A percentile compares a stretch with the other conserved stretches of the same genome.
phyloP scores from a whole-genome alignment of 2,113 vertebrate genomes.

The Catharus bicknelli region DNA sequence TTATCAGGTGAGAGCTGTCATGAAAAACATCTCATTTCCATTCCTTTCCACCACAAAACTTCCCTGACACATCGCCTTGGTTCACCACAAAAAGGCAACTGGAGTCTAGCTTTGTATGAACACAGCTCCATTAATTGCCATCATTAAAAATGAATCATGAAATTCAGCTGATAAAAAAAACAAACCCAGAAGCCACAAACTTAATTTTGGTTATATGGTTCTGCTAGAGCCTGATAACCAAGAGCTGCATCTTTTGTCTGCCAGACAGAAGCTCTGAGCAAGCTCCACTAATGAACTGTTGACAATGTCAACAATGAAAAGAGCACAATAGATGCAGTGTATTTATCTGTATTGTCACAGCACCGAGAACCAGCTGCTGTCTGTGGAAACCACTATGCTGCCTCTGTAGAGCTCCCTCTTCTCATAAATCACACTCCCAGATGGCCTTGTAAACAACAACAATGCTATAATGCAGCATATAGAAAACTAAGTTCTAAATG shows the following conservation, averaged over 20 bases:
- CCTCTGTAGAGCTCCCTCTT: not conserved
- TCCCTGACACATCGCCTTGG: not conserved
- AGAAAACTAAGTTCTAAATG: not conserved
- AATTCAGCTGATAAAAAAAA: constrained; percentile 3
- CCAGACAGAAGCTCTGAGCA: constrained; percentile 38
- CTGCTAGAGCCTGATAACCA: not conserved
- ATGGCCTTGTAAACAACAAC: constrained; percentile 29
- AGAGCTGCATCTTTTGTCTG: not conserved
- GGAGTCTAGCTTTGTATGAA: not conserved
- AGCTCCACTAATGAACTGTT: constrained; percentile 66
- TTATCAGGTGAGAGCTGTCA: not conserved
- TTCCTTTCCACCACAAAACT: not conserved
- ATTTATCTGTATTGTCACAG: constrained; percentile 47
- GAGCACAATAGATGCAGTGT: constrained; percentile 57
- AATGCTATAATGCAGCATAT: not conserved
- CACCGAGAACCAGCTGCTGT: constrained; percentile 46
- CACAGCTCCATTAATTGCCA: not conserved
- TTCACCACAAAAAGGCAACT: not conserved
- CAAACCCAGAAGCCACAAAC: constrained; percentile 30
- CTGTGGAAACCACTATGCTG: constrained; percentile 29
- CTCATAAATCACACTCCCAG: constrained; percentile 36
- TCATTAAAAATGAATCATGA: constrained; percentile 6
- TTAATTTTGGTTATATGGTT: not conserved
- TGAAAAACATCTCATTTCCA: not conserved
- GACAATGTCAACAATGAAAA: constrained; percentile 57